Percentiles rank a stretch among this genome's conserved stretches.
phyloP scores from a whole-genome alignment of 2,113 vertebrate genomes.

The Gymnogyps californianus region DNA sequence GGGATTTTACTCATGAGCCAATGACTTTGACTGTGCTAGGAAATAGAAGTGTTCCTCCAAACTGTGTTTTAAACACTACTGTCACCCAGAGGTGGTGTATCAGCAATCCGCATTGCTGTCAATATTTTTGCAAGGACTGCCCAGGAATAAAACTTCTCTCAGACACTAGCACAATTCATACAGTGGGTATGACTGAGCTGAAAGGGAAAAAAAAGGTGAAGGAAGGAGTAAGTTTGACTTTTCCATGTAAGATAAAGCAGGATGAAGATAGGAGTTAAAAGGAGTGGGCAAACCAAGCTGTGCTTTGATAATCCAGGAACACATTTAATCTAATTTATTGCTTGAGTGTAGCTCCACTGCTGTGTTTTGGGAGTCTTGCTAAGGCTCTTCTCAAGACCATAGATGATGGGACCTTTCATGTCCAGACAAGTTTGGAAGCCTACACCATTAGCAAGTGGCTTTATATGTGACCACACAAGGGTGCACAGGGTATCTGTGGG shows the following conservation, averaged over 20 bases:
- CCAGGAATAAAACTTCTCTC: neutral
- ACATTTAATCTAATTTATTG: neutral
- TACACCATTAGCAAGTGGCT: neutral
- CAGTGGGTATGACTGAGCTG: neutral
- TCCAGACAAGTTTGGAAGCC: neutral
- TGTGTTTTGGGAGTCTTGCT: neutral
- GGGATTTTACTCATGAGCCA: neutral
- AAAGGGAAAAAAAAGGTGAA: neutral
- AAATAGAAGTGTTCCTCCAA: neutral
- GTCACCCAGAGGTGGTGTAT: neutral
- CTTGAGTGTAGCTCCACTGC: neutral
- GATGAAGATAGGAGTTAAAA: neutral
- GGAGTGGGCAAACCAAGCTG: neutral
- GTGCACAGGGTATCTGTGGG: neutral
- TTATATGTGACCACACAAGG: neutral
- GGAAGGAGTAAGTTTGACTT: neutral
- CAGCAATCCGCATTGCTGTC: neutral
- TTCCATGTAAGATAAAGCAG: neutral
- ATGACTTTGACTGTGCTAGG: neutral
- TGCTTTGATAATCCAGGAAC: neutral
- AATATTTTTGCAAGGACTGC: neutral
- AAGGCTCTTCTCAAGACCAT: neutral
- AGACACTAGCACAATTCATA: neutral
- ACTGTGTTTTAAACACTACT: neutral
- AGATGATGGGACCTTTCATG: neutral